Evolutionary conservation across 2,113 vertebrate species (phyloP).

Genomic region (Eublepharis macularius): DNA sequence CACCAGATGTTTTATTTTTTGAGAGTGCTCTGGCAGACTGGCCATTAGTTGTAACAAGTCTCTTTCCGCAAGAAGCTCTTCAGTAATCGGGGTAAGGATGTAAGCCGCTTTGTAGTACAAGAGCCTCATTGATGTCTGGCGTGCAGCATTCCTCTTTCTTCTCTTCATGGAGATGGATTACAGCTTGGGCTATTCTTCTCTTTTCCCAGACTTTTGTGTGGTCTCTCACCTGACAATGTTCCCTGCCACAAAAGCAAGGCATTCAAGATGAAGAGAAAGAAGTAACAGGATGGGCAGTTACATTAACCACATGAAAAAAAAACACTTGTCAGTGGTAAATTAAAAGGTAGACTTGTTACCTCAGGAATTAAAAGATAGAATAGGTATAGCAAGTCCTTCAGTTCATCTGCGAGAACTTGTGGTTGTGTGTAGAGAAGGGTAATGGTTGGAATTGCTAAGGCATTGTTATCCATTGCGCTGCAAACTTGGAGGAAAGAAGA

Average conservation of each 20-base stretch:
- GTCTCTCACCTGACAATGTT: slow-evolving; percentile 6
- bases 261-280: not conserved
- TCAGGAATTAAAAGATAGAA: not conserved
- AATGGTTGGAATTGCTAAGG: slow-evolving; percentile 79
- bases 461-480: slow-evolving; percentile 80
- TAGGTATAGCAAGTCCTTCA: slow-evolving; percentile 22
- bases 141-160: not conserved
- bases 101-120: not conserved
- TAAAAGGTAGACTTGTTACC: slow-evolving; percentile 14
- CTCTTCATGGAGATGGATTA: not conserved
- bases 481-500: slow-evolving; percentile 77
- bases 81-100: not conserved
- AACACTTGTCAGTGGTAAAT: slow-evolving; percentile 49
- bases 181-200: not conserved
- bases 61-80: not conserved
- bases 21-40: not conserved
- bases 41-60: not conserved
- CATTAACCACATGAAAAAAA: slow-evolving; percentile 42
- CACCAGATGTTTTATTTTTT: not conserved
- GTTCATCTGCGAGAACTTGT: slow-evolving; percentile 49
- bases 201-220: not conserved
- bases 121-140: not conserved
- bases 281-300: slow-evolving; percentile 2
- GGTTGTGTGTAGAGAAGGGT: slow-evolving; percentile 79
- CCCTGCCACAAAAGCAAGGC: not conserved